Evolutionary conservation across 2,113 vertebrate species (phyloP).

Genomic region (Struthio camelus): DNA sequence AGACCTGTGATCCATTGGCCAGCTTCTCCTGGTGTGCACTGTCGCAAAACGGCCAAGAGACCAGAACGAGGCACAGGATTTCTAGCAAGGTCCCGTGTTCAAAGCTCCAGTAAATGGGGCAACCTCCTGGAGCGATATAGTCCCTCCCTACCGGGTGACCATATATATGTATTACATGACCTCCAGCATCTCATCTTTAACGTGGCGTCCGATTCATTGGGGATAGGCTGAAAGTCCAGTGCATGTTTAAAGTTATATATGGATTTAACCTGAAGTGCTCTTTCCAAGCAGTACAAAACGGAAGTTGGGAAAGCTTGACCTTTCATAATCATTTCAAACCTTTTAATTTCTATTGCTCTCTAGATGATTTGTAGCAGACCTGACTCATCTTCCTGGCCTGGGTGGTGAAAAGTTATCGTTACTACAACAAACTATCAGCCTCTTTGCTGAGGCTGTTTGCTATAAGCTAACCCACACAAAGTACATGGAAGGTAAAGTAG

Average conservation of each 20-base stretch:
- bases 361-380: not conserved
- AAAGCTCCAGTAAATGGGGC: rapidly evolving
- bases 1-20: not conserved
- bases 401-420: not conserved
- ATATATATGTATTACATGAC: not conserved
- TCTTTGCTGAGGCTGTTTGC: not conserved
- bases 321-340: not conserved
- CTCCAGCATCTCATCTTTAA: not conserved
- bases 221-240: not conserved
- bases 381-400: not conserved
- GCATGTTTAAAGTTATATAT: not conserved
- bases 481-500: not conserved
- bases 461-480: not conserved
- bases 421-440: not conserved
- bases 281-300: too few relatives aligned
- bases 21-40: not conserved
- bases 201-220: not conserved
- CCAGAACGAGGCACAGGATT: not conserved
- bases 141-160: not conserved
- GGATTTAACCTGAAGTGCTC: not conserved
- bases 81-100: not conserved
- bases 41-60: not conserved
- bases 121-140: not conserved
- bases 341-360: not conserved
- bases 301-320: too few relatives aligned